phyloP scores from a whole-genome alignment of 2,888 invertebrate genomes.

The Athetis lepigone region DNA sequence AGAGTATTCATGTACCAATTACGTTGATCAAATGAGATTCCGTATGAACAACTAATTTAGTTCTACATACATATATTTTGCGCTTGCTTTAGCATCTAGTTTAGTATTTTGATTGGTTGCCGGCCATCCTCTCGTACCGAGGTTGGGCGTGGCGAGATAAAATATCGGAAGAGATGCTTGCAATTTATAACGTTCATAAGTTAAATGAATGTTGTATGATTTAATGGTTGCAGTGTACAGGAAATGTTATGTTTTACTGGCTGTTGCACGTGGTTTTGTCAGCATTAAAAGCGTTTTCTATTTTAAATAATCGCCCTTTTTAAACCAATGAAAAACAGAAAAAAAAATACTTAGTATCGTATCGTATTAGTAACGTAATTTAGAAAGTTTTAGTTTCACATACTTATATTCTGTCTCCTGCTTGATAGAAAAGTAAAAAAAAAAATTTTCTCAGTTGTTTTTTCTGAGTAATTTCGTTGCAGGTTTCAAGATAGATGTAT shows the following conservation, averaged over 20 bases:
- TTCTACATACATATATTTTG: constrained; percentile 44
- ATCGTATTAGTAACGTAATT: no score
- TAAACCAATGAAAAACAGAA: no score
- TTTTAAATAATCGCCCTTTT: no score
- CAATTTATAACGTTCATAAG: constrained; percentile 48
- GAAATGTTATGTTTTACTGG: constrained; percentile 54
- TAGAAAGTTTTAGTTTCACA: no score
- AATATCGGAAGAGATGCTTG: constrained; percentile 34
- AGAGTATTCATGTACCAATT: constrained; percentile 57
- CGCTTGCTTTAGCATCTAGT: constrained; percentile 45
- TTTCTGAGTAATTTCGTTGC: no score
- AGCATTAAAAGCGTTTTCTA: no score
- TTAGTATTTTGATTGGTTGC: constrained; percentile 55
- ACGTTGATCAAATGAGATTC: constrained; percentile 55
- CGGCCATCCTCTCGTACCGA: constrained; percentile 54
- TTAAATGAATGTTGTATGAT: constrained; percentile 49
- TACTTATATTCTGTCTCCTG: no score
- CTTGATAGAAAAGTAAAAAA: no score
- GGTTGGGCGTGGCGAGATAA: constrained; percentile 60
- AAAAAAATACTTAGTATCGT: no score
- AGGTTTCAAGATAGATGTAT: no score
- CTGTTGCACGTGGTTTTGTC: no score
- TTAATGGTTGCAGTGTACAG: constrained; percentile 38
- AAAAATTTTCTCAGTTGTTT: no score
- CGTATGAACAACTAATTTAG: constrained; percentile 49